A percentile compares a stretch with the other conserved stretches of the same genome.
Evolutionary conservation across 1,140 invertebrate species (phyloP).

Genomic region (Hypsibius dujardini): DNA sequence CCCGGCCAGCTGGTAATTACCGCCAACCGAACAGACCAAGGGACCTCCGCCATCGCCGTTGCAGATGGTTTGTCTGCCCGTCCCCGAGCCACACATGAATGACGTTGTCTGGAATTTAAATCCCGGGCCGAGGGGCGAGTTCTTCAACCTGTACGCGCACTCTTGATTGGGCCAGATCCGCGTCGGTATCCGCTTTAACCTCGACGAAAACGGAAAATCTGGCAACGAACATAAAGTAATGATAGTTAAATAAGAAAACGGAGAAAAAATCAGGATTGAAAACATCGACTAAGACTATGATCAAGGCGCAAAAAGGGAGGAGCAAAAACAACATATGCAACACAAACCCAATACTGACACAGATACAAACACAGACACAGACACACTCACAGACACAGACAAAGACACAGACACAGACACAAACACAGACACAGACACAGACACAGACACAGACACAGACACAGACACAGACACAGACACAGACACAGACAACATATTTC

Average conservation of each 20-base stretch:
- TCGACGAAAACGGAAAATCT: slow-evolving; percentile 16
- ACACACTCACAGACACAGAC: no score
- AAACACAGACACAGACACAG: no score
- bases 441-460: no score
- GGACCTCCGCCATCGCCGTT: slow-evolving; percentile 14
- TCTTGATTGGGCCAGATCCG: slow-evolving; percentile 14
- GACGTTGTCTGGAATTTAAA: slow-evolving; percentile 13
- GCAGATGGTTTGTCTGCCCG: slow-evolving; percentile 3
- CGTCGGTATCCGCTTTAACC: slow-evolving; percentile 8
- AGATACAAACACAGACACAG: no score
- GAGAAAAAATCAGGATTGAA: no score
- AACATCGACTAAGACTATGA: no score
- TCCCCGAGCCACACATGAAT: slow-evolving; percentile 5
- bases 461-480: background rate
- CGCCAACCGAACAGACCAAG: background rate
- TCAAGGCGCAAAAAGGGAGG: no score
- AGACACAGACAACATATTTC: background rate
- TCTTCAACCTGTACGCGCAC: slow-evolving; percentile 1
- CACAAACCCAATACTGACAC: no score
- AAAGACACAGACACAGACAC: no score
- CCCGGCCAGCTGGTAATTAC: slow-evolving; percentile 6
- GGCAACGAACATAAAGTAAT: background rate
- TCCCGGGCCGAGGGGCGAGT: slow-evolving; percentile 4
- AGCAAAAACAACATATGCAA: no score
- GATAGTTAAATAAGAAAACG: background rate